Evolutionary conservation across 2,113 vertebrate genomes (phyloP), one percentile per base, ranked within the genome.

Genomic region (Neopipo cinnamomea): DNA sequence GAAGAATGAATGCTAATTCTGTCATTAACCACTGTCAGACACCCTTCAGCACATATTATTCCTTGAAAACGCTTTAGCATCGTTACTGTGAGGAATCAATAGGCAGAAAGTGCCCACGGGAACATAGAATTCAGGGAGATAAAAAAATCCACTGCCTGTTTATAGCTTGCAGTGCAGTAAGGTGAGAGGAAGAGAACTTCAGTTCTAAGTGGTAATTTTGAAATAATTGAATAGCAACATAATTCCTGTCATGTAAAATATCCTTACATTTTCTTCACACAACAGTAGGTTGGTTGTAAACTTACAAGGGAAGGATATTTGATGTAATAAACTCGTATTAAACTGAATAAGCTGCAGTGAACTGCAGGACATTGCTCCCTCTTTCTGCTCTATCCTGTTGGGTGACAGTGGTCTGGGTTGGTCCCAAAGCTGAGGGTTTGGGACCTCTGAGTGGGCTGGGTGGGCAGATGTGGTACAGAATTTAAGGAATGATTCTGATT

Each of bases 1-100:
- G 90, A 90, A 85, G 78, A 87, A 73, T 65, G 85, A 96, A 96
- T 97, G 63, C 55, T 96, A 95, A 96, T 96, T 94, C 37, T 88
- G 93, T 95, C 89, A 96, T 97, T 97, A 97, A 82, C 78, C 70
- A 84, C 56, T 96, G 70, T 85, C 79, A 80, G 61, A 56, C 58
- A 73, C 61, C 65, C 61, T 96, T 95, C 15, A 63, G 62, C 6
- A 4, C 22, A 1, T 80, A 37, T 68, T 88, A 78, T 79, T 97
- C 47, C 28, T 90, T 66, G 55, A 47, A 66, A 97, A 63, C 30
- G 59, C 81, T 73, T 94, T 86, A 75, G 39, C 16, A 8, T 71
- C 0, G 0, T 81, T 77, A 74, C 82, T 5, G 28, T 37, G 83
- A 74, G 73, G 76, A 96, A 85, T 97, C 62, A 79, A 80, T 88